A percentile compares a stretch with the other conserved stretches of the same genome.
These are phyloP conservation scores for Agapornis canus DNA, from an alignment of 2,797 vertebrate genomes.

Conservation along the genomic window DNA sequence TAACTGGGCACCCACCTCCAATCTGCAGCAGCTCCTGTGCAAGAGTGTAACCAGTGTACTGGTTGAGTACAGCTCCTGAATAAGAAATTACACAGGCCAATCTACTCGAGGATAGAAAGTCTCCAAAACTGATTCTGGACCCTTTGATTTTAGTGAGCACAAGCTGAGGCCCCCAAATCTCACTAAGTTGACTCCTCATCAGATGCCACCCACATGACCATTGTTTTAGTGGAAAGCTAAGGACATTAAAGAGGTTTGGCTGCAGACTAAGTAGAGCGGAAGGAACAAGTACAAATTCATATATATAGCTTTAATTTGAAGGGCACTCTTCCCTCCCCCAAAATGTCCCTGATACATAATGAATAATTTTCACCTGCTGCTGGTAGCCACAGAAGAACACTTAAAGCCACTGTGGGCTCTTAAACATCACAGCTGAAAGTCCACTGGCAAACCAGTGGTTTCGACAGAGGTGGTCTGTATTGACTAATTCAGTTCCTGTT, in stretches of 20 bases:
- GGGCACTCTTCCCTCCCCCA: background rate
- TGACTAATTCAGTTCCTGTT: conserved; percentile 27
- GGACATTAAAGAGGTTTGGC: background rate
- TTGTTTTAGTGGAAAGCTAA: background rate
- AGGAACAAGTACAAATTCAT: background rate
- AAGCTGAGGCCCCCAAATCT: background rate
- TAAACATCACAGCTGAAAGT: background rate
- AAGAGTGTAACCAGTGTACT: background rate
- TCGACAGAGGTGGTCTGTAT: conserved; percentile 18
- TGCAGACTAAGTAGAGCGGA: background rate
- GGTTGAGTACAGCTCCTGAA: background rate
- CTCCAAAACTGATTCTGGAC: background rate
- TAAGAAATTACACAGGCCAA: background rate
- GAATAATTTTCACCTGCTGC: conserved; percentile 21
- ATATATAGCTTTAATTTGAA: background rate
- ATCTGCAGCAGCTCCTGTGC: background rate
- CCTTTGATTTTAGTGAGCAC: background rate
- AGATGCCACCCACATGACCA: background rate
- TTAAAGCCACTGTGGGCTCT: conserved; percentile 5
- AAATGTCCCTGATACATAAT: background rate
- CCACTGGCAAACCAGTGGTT: background rate
- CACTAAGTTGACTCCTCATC: background rate
- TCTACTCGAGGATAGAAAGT: background rate
- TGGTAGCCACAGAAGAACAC: background rate
- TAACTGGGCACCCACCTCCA: background rate